Percentiles rank a stretch among this genome's conserved stretches.
These are phyloP conservation scores for Chaetodon auriga DNA, from an alignment of 2,113 vertebrate genomes.

Conservation along the genomic window DNA sequence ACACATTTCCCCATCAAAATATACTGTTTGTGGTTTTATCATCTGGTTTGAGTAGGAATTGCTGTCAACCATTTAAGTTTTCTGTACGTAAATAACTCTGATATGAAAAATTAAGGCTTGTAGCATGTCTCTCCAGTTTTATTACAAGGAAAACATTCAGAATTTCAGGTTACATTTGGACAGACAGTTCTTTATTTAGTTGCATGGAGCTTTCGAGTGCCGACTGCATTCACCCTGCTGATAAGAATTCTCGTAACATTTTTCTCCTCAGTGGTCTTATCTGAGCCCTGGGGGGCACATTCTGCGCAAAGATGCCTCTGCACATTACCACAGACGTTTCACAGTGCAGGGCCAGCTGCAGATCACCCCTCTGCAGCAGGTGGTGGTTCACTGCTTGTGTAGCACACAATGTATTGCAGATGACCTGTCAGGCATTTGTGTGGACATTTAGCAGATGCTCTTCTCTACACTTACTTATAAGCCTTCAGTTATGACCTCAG, in stretches of 20 bases:
- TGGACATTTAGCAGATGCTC: constrained; percentile 8
- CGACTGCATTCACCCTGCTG: not conserved
- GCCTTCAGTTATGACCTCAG: constrained; percentile 9
- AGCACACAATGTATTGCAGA: not conserved
- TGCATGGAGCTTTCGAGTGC: not conserved
- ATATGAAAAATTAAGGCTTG: not conserved
- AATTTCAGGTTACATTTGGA: not conserved
- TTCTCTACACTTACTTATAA: not conserved
- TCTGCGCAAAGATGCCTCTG: constrained; percentile 2
- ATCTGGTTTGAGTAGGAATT: not conserved
- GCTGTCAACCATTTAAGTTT: not conserved
- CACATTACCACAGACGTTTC: constrained; percentile 9
- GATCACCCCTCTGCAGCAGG: constrained; percentile 17
- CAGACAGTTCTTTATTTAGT: not conserved
- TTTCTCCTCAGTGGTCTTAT: not conserved
- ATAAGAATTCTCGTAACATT: not conserved
- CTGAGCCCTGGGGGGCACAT: not conserved
- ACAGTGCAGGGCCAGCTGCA: constrained; percentile 15
- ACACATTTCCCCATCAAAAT: constrained; percentile 6
- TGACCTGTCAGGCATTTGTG: not conserved
- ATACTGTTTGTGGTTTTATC: not conserved
- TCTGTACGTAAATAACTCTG: not conserved
- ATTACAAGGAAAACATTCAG: not conserved
- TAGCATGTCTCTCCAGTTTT: not conserved
- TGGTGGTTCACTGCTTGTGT: not conserved